Conservation (phyloP, 1,140 invertebrate genomes). For the Drosophila insularis region DNA sequence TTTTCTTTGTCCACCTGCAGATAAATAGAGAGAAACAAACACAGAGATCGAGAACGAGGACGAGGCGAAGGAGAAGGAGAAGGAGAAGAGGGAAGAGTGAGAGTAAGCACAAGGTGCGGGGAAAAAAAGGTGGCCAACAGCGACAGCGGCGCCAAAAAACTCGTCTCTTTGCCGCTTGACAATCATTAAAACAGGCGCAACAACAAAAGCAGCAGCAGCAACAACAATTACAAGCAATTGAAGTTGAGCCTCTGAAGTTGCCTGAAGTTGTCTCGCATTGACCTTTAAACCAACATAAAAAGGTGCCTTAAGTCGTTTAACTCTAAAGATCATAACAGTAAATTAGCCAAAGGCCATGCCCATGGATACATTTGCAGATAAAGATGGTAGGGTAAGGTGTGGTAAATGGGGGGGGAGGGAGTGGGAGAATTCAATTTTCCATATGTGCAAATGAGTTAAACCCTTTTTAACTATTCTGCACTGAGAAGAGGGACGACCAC, state of each 20-base stretch:
- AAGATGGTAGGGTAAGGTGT: background rate
- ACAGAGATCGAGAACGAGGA: background rate
- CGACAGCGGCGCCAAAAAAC: constrained; percentile 56
- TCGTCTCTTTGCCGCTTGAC: constrained; percentile 73
- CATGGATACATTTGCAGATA: constrained; percentile 1
- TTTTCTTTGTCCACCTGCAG: constrained; percentile 65
- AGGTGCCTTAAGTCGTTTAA: constrained; percentile 2
- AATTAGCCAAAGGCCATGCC: constrained; percentile 45
- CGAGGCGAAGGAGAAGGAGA: too few relatives aligned
- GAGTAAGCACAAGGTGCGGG: background rate
- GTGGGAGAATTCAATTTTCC: background rate
- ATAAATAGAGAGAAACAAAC: background rate
- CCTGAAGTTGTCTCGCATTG: constrained; percentile 24
- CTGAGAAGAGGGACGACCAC: too few relatives aligned
- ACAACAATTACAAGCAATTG: constrained; percentile 70
- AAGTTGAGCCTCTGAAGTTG: constrained; percentile 42
- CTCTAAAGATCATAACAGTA: constrained; percentile 69
- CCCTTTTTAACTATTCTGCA: background rate
- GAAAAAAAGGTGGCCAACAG: constrained; percentile 16
- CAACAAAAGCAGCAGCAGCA: constrained; percentile 16
- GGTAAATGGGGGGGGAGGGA: too few relatives aligned
- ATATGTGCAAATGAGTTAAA: background rate
- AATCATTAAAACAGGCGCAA: constrained; percentile 68
- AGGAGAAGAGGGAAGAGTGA: too few relatives aligned
- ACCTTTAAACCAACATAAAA: constrained; percentile 11